Base-by-base conservation (phyloP, 2,888 invertebrate genomes). In the Cephalotes varians region DNA sequence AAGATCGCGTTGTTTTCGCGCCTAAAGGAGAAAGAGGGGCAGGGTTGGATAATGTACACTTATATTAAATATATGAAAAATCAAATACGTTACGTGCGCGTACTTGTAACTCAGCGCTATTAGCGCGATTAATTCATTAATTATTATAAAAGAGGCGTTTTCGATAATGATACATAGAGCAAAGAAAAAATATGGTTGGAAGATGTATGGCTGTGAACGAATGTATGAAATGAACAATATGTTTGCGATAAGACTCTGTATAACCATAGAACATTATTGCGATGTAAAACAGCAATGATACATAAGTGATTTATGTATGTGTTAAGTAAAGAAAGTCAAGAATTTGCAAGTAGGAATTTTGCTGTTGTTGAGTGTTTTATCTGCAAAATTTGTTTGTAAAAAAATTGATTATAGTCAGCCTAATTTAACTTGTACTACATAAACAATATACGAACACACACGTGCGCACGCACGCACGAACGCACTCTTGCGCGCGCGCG, bases 141-240 rank as follows among this genome's bases (percentile, higher is more conserved):
- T 37, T 10, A 1, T 72, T 18, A 34, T 18, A 18, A 28, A 40
- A 12, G 12, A 76, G 15, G 25, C 7, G 15, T 18, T 51, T 65
- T 9, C 5, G 40, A 5, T 65, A 37, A 51, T 74, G 6, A 34
- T 5, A 58, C 15, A 15, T 18, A 18, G 37, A 71, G 25, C 65
- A 37, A 40, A 40, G 18, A 28, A 18, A 58, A 40, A 44, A 18
- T 44, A 47, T 12, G 1, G 12, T 31, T 3, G 44, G 31, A 31
- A 79, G 21, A 12, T 12, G 25, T 62, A 34, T 74, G 77, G 37
- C 77, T 79, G 56, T 79, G 44, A 58, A 74, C 9, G 49, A 73
- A 64, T 5, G 51, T 64, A 76, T 9, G 2, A 76, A 64, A 21
- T 67, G 69, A 64, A 77, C 64, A n/a, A 44, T 56, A 18, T 6